Evolutionary conservation across 2,888 invertebrate species (phyloP).

Genomic region (Onchidella celtica): DNA sequence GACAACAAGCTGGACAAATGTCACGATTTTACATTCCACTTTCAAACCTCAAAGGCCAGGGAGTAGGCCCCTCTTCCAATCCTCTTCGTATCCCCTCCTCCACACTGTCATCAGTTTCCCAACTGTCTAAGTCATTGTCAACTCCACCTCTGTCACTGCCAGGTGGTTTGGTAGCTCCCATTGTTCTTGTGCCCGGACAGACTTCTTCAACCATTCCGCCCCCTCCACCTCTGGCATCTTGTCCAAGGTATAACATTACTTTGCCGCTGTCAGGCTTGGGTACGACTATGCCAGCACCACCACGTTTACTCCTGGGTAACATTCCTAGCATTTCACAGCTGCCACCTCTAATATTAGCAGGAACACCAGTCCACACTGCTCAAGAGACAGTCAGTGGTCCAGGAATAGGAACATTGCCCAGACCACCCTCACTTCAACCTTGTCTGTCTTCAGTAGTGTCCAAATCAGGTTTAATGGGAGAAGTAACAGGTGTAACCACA

Average conservation of each 20-base stretch:
- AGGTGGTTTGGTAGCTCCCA: background rate
- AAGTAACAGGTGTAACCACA: no score
- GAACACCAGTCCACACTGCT: background rate
- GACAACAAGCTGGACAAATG: no score
- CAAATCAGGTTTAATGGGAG: no score
- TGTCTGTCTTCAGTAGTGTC: background rate
- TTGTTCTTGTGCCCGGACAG: no score
- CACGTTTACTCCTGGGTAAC: background rate
- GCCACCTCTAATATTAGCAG: constrained; percentile 14
- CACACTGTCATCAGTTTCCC: background rate
- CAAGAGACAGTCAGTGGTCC: background rate
- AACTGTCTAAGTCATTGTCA: background rate
- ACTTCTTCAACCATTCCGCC: constrained; percentile 29
- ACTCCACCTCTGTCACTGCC: background rate
- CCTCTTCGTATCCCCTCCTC: no score
- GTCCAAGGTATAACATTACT: constrained; percentile 3
- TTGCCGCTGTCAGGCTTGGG: background rate
- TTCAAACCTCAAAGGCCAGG: no score
- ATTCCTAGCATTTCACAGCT: background rate
- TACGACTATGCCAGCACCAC: constrained; percentile 10
- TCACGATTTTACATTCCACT: no score
- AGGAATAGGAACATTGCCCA: no score
- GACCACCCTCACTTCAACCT: constrained; percentile 5
- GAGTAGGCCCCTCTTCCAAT: no score
- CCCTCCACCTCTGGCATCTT: constrained; percentile 36